A percentile compares a stretch with the other conserved stretches of the same genome.
Conservation (phyloP, 2,113 vertebrate species). For the Ochotona princeps region DNA sequence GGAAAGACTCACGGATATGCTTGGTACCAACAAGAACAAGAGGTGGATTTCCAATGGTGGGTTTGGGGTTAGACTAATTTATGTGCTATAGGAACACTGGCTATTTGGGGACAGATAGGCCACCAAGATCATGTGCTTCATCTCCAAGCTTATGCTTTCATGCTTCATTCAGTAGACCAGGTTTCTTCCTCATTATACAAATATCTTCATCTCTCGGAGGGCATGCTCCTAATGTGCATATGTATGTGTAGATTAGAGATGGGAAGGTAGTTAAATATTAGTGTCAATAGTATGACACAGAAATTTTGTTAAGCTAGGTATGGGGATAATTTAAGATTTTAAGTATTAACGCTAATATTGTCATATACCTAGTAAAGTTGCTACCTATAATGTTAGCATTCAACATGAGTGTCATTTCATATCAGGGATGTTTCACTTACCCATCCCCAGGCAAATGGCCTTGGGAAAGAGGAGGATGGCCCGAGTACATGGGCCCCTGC, state of each 20-base stretch:
- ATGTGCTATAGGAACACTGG: background rate
- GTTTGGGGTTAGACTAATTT: background rate
- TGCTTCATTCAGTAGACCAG: background rate
- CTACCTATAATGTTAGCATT: no score
- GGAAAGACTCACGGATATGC: background rate
- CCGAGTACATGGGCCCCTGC: no score
- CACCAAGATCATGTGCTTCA: background rate
- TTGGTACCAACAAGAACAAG: background rate
- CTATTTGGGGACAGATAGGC: background rate
- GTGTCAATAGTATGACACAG: background rate
- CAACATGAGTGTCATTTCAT: no score
- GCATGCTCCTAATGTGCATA: background rate
- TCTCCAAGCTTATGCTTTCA: background rate
- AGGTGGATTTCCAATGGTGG: background rate
- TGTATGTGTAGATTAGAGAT: background rate
- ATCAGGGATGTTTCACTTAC: no score
- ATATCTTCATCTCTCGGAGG: background rate
- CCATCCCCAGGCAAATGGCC: no score
- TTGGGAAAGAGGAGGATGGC: no score
- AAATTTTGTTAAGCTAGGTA: background rate
- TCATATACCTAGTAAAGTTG: no score
- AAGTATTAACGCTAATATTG: no score
- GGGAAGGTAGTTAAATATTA: background rate
- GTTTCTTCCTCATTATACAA: background rate
- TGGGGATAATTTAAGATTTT: no score